Evolutionary conservation across 2,113 vertebrate genomes (phyloP), one percentile per base, ranked within the genome.

Genomic region (Eonycteris spelaea): DNA sequence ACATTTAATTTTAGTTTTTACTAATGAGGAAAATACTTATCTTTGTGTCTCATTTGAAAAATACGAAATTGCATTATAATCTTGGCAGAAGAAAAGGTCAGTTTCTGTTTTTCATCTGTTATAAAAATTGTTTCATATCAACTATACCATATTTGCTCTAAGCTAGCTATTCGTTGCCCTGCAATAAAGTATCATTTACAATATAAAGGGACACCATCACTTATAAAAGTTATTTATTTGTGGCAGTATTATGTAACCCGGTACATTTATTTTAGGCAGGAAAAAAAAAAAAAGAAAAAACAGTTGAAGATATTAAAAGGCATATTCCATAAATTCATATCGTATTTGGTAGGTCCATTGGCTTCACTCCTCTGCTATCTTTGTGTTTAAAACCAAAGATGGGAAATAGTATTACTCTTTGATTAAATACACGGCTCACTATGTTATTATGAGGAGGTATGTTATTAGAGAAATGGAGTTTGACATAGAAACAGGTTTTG

Each of bases 1-100:
- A 87, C 70, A 89, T 96, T 92, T 71, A 61, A 93, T 97, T 94
- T 90, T 74, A 19, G 18, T 33, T 90, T 94, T 91, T 78, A 53
- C 83, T 38, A 12, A 91, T 75, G 26, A 87, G 78, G 35, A 94
- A 83, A 70, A 59, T 51, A 35, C 55, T 77, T 90, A 53, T 59
- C 79, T 95, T 59, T 71, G n/a, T n/a, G 10, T 88, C 15, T 45
- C 35, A 45, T 40, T 80, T 84, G 89, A 87, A 87, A 91, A 84
- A 51, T 88, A 63, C 0, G 13, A 73, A 73, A 71, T 71, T 92
- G 13, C 38, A 26, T 83, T 75, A 35, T 59, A 45, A 40, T 83
- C 38, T 95, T 90, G 33, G 30, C 28, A 90, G 63, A 70, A 80
- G n/a, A 33, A 92, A 95, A 86, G n/a, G 71, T 85, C 24, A 85